These are phyloP conservation scores for Volucella zonaria DNA, from an alignment of 2,888 invertebrate genomes.

Conservation along the genomic window DNA sequence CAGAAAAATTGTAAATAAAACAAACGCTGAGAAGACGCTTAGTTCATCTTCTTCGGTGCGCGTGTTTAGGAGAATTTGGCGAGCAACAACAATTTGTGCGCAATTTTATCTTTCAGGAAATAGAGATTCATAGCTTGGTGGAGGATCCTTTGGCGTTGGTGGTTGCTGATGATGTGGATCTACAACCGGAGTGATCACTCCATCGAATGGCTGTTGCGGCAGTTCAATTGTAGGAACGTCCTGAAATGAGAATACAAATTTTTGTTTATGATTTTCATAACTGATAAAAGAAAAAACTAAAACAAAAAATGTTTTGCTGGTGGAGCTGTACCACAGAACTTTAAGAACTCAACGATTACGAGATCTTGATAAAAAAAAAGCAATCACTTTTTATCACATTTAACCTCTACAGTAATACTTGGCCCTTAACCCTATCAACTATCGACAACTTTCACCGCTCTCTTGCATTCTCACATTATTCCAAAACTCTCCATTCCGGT, in stretches of 20 bases:
- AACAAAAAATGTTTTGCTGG: no score
- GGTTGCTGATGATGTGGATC: conserved; percentile 76
- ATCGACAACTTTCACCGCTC: no score
- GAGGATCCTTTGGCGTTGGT: conserved; percentile 80
- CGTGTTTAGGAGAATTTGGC: conserved; percentile 60
- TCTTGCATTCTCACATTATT: no score
- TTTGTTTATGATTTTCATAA: no score
- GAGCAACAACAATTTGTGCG: conserved; percentile 14
- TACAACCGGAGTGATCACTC: conserved; percentile 70
- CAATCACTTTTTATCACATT: no score
- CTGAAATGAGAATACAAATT: conserved; percentile 69
- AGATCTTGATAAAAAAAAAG: no score
- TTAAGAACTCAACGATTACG: no score
- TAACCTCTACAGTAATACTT: no score
- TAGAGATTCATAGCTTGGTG: conserved; percentile 81
- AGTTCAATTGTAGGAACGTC: conserved; percentile 79
- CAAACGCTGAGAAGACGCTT: conserved; percentile 9
- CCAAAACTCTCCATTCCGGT: no score
- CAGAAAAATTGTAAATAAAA: conserved; percentile 29
- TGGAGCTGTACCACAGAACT: no score
- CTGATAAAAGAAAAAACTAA: no score
- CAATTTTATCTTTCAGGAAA: conserved; percentile 81
- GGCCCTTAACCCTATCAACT: no score
- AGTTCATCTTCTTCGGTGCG: conserved; percentile 38
- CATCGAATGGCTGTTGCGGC: conserved; percentile 76